phyloP scores from a whole-genome alignment of 2,113 vertebrate genomes.

The Microcebus lehilahytsara region DNA sequence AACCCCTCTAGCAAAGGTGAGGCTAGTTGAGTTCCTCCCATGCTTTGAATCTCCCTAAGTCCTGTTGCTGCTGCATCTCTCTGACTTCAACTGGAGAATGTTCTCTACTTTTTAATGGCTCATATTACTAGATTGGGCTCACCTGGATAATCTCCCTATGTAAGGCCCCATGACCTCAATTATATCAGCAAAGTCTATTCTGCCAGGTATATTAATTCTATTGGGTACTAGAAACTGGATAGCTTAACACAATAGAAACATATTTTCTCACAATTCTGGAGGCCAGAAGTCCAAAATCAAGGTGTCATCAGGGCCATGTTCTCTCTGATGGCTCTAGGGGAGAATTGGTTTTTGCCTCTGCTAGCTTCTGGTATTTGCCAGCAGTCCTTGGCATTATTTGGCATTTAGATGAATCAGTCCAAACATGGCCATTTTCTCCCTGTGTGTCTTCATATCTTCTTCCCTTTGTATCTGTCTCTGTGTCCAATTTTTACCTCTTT shows the following conservation, averaged over 20 bases:
- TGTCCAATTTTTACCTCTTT: neutral
- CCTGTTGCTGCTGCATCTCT: neutral
- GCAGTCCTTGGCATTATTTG: neutral
- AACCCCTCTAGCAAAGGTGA: neutral
- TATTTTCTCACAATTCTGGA: neutral
- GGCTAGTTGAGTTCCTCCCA: neutral
- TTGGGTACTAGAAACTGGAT: neutral
- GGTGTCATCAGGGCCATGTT: neutral
- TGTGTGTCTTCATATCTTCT: neutral
- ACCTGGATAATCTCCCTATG: neutral
- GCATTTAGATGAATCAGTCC: neutral
- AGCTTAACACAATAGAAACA: neutral
- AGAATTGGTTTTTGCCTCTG: neutral
- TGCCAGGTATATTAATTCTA: neutral
- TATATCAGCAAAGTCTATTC: neutral
- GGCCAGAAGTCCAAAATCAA: neutral
- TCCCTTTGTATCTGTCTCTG: neutral
- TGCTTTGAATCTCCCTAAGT: neutral
- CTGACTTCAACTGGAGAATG: neutral
- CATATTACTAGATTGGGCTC: neutral
- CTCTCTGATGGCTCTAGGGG: neutral
- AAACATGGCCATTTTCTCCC: neutral
- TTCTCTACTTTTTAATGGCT: neutral
- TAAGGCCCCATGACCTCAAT: neutral
- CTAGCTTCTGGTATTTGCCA: neutral